Evolutionary conservation across 2,888 invertebrate genomes (phyloP).

Genomic region (Cataglyphis albicans): DNA sequence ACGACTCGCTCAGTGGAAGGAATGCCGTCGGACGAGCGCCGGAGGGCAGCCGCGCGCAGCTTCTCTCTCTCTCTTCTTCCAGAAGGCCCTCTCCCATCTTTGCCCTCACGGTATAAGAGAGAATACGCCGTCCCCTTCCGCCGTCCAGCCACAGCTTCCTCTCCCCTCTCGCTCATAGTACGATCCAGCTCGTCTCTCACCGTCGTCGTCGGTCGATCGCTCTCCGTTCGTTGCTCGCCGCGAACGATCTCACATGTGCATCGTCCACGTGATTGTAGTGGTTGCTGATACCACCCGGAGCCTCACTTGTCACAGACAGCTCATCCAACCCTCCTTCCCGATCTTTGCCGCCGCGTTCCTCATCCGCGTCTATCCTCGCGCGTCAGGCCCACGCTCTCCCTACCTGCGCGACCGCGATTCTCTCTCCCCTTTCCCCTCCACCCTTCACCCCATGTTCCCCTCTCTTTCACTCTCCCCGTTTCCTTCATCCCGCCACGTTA

Average conservation of each 20-base stretch:
- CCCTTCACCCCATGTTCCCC: conserved; percentile 29
- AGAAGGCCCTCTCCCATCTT: conserved; percentile 68
- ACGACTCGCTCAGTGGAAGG: conserved; percentile 80
- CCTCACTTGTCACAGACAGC: conserved; percentile 80
- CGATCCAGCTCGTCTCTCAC: conserved; percentile 42
- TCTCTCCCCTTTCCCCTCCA: conserved; percentile 19
- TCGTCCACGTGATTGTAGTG: conserved; percentile 66
- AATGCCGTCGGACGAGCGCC: conserved; percentile 86
- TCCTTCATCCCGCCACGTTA: conserved; percentile 62
- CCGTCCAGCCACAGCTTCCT: conserved; percentile 9
- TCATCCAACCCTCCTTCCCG: conserved; percentile 50
- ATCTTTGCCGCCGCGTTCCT: conserved; percentile 31
- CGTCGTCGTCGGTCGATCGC: conserved; percentile 53
- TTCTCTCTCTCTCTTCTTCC: conserved; percentile 77
- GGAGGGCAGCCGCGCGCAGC: conserved; percentile 81
- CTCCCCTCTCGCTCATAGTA: background rate
- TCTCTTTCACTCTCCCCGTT: conserved; percentile 41
- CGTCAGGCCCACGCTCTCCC: conserved; percentile 62
- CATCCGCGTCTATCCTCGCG: conserved; percentile 44
- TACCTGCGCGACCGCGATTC: conserved; percentile 41
- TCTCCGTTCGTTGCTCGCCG: conserved; percentile 50
- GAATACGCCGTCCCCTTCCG: conserved; percentile 61
- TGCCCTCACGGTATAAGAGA: conserved; percentile 63
- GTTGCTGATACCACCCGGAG: conserved; percentile 76
- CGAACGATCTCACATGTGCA: conserved; percentile 58